These are phyloP conservation scores for Esperia sulphurella DNA, from an alignment of 2,888 invertebrate species.

Conservation along the genomic window DNA sequence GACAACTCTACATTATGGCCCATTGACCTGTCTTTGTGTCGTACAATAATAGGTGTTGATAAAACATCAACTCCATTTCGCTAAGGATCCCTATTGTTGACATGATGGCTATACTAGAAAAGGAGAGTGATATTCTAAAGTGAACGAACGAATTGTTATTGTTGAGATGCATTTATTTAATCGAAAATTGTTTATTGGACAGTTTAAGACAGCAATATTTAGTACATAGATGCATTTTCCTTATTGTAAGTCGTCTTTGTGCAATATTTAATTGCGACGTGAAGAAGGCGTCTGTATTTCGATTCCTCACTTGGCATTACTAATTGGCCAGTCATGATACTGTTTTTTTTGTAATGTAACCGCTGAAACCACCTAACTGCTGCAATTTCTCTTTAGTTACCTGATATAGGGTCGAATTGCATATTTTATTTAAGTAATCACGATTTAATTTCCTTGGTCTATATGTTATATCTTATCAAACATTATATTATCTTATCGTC, in stretches of 20 bases:
- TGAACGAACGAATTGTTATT: background rate
- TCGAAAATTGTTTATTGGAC: too few species aligned
- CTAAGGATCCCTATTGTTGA: background rate
- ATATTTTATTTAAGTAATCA: background rate
- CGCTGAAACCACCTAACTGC: too few species aligned
- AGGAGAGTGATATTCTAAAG: background rate
- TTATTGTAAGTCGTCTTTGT: too few species aligned
- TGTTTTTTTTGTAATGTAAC: too few species aligned
- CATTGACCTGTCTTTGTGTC: conserved; percentile 22
- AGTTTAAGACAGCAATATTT: too few species aligned
- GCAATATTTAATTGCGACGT: too few species aligned
- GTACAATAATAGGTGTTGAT: conserved; percentile 17
- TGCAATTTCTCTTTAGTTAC: background rate
- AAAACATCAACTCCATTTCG: conserved; percentile 16
- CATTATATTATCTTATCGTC: conserved; percentile 25
- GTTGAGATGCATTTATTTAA: too few species aligned
- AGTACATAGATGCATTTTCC: too few species aligned
- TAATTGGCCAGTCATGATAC: too few species aligned
- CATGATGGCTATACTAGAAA: background rate
- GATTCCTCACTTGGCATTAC: too few species aligned
- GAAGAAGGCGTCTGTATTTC: too few species aligned
- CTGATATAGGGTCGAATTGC: background rate
- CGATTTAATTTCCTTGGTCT: conserved; percentile 49
- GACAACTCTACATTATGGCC: conserved; percentile 12
- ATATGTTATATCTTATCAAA: conserved; percentile 31